Percentiles rank a stretch among this genome's conserved stretches.
Conservation (phyloP, 2,797 vertebrate species). For the Artibeus lituratus region DNA sequence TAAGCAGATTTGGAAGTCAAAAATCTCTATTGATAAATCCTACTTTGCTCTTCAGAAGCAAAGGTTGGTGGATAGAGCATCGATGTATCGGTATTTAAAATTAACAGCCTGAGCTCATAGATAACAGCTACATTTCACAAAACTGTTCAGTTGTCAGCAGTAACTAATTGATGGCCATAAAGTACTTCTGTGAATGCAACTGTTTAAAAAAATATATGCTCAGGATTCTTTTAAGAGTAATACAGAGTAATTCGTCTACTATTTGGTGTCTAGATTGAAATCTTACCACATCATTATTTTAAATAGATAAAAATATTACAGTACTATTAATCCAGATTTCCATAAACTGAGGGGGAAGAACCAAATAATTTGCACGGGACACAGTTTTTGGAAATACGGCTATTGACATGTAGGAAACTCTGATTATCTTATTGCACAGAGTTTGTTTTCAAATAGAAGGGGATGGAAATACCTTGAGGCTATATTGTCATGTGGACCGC, state of each 20-base stretch:
- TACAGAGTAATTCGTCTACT: background rate
- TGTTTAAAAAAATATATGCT: background rate
- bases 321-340: background rate
- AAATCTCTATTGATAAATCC: background rate
- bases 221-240: background rate
- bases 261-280: constrained; percentile 8
- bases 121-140: background rate
- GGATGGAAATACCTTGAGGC: background rate
- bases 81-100: background rate
- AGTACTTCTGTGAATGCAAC: background rate
- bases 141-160: background rate
- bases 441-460: constrained; percentile 18
- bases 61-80: background rate
- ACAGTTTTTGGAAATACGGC: background rate
- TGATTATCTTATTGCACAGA: background rate
- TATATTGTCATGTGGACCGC: background rate
- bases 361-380: background rate
- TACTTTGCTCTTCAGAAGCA: background rate
- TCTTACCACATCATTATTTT: constrained; percentile 28
- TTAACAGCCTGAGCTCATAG: background rate
- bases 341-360: background rate
- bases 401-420: background rate
- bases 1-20: background rate
- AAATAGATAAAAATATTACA: background rate
- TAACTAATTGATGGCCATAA: constrained; percentile 11